phyloP scores from a whole-genome alignment of 2,888 invertebrate genomes.

The Aromia moschata region DNA sequence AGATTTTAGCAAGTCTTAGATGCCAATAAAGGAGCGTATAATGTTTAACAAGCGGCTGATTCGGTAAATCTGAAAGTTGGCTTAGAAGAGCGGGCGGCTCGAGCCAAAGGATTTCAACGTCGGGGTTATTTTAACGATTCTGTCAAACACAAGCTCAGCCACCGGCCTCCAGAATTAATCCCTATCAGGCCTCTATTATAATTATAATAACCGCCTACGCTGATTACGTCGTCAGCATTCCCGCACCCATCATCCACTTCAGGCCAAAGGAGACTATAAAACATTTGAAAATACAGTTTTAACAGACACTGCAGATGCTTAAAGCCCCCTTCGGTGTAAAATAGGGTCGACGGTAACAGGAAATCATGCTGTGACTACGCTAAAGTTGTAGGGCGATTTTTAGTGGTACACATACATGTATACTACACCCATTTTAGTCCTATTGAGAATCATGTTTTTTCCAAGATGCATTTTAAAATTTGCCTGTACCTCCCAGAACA shows the following conservation, averaged over 20 bases:
- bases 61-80: conserved; percentile 12
- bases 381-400: too few relatives aligned
- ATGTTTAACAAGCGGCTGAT: conserved; percentile 23
- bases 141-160: conserved; percentile 49
- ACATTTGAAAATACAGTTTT: conserved; percentile 1
- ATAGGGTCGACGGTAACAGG: too few relatives aligned
- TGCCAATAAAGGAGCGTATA: conserved; percentile 1
- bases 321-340: too few relatives aligned
- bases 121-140: conserved; percentile 47
- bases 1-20: too few relatives aligned
- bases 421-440: too few relatives aligned
- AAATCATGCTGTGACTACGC: too few relatives aligned
- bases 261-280: neutral
- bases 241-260: conserved; percentile 2
- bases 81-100: conserved; percentile 8
- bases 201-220: conserved; percentile 46
- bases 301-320: neutral
- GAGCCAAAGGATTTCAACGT: conserved; percentile 28
- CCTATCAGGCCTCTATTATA: conserved; percentile 46
- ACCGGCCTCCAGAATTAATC: conserved; percentile 50
- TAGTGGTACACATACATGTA: too few relatives aligned
- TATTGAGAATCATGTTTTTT: too few relatives aligned
- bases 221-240: conserved; percentile 48
- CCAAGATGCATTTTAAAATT: too few relatives aligned
- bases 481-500: too few relatives aligned